Evolutionary conservation across 2,797 vertebrate species (phyloP), one percentile per base, ranked within the genome.

Genomic region (Diplodus puntazzo): DNA sequence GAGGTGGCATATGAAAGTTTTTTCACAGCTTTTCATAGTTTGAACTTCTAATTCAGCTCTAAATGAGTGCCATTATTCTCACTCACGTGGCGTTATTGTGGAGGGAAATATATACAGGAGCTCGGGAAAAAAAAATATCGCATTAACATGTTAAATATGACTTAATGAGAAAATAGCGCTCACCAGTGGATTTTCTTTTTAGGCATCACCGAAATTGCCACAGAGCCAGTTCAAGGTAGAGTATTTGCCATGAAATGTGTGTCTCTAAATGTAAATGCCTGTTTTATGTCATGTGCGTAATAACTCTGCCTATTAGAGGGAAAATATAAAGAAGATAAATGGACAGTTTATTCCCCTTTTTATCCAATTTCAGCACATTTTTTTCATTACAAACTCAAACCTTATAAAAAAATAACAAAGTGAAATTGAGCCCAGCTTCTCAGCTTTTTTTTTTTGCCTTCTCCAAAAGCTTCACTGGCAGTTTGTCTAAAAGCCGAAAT

Each of bases 31-130:
- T 34, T 95, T 92, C 90, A 92, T 93, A 90, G 88, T 91, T 87
- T 90, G 87, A 92, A 93, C 92, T 95, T 95, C 95, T 95, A 96
- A 96, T 96, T 95, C 89, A 25, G 42, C 90, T 91, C 88, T 82
- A 96, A 95, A 95, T 94, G 93, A 95, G 91, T 87, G 90, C 84
- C 93, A 94, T 94, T 95, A 95, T 90, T 95, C 94, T 95, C 93
- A 76, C 91, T 92, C 88, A 88, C 79, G 46, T 86, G 75, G 80
- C 86, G 71, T 94, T 93, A 94, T 91, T 89, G 88, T 85, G 88
- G 76, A 64, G 75, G 60, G 63, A 79, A 89, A 34, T 34, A 34
- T 84, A 86, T 81, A 82, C 61, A 66, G 82, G 69, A 73, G 80
- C 80, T 84, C 81, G 73, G 73, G 30, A 34, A 88, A 88, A 87